Conservation (phyloP, 2,797 vertebrate species). For the Dipus sagitta region DNA sequence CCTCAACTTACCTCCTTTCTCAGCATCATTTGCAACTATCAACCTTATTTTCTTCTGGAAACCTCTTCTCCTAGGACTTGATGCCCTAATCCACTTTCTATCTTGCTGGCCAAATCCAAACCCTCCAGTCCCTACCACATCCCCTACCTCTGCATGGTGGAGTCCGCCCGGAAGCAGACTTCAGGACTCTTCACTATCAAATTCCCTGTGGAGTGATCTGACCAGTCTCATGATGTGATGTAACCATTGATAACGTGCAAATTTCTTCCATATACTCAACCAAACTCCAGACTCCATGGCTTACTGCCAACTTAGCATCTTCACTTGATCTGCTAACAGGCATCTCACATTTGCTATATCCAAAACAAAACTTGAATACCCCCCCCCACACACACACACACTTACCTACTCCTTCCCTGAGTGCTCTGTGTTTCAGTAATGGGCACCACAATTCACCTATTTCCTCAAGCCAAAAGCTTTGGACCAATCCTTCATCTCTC, state of each 20-base stretch:
- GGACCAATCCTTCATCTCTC: background rate
- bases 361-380: conserved; percentile 20
- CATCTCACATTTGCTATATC: background rate
- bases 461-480: background rate
- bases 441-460: background rate
- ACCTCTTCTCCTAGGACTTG: background rate
- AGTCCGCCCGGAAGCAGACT: background rate
- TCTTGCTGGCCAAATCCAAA: background rate
- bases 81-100: background rate
- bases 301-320: background rate
- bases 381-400: no score
- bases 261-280: background rate
- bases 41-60: background rate
- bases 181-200: background rate
- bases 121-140: background rate
- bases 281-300: background rate
- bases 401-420: background rate
- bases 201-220: background rate
- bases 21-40: background rate
- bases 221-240: background rate
- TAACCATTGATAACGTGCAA: background rate
- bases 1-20: conserved; percentile 26
- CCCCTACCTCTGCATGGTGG: background rate
- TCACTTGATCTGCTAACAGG: background rate
- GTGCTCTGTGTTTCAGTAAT: background rate